Evolutionary conservation across 1,140 invertebrate genomes (phyloP), one percentile per base, ranked within the genome.

Genomic region (Penaeus vannamei): DNA sequence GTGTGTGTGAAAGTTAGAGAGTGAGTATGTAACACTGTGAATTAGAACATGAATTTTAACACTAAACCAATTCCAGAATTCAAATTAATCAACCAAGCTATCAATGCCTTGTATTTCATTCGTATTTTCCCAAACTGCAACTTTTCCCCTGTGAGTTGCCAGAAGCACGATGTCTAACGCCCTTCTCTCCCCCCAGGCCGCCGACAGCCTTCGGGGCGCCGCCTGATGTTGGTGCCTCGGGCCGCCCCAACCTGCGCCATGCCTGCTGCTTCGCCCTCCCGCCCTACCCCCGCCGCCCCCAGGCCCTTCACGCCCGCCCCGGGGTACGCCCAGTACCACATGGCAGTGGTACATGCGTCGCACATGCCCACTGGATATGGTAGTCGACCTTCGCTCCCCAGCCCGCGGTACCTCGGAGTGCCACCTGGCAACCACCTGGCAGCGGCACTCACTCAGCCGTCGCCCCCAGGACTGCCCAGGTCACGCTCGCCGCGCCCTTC

Each of bases 261-360:
- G 90, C 90, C 90, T 82, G 85, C 90, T 60, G 90, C 90, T 60
- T 91, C 90, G 72, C 90, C 90, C 72, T 80, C 90, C 19, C 89
- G 90, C 81, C 87, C 90, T 10, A 86, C 85, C 59, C 90, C 90
- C 46, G 61, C 85, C 60, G 86, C 84, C 80, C 87, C 90, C n/a
- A 83, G 89, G 59, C 87, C 85, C 59, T 79, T 87, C 87, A 91
- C 90, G 17, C 88, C 88, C 19, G 62, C 88, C 7, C 82, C 88
- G 23, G 76, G 59, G 59, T 90, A 90, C 80, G 60, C 84, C 61
- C 84, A 86, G 76, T 82, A 86, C 84, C 84, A 90, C n/a, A 87
- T 87, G 80, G 86, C 80, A 36, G 62, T 62, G 26, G 42, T 59
- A 42, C 86, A 82, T 32, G 36, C 36, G 7, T 83, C 86, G 12